Base-by-base conservation (phyloP, 2,888 invertebrate species). In the Acleris literana region DNA sequence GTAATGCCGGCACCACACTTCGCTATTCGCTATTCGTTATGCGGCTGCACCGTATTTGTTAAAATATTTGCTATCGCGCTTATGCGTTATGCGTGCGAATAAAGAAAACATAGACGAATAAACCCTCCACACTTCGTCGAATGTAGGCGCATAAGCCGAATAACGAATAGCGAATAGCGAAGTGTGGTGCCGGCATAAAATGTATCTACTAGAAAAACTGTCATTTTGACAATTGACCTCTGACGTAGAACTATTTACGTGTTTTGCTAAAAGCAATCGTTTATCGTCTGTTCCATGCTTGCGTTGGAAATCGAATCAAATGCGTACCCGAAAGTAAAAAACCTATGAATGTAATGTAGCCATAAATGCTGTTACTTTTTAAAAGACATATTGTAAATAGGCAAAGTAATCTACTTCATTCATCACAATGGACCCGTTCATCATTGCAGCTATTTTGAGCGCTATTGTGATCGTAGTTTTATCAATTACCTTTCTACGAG, bases 381-480 rank as follows among this genome's bases (percentile, higher is more conserved):
- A 29, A 46, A 46, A 39, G 20, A 48, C 25, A 54, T 33, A 20
- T 33, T 16, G 13, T 6, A 49, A 18, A 39, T 20, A 33, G 33
- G 43, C 67, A 39, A 13, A 33, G 33, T 33, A 0, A 9, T 33
- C 33, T 33, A 33, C 33, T 33, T 33, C 33, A 33, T 33, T 13
- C 13, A 39, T 60, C 62, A 78, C 39, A 63, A 92, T 92, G 92
- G 90, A 90, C 85, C 88, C 87, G 16, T 90, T 89, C 72, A 87
- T 92, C 67, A 84, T 91, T 70, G 89, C 90, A 66, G 90, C 90
- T 74, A 76, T 91, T 74, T 79, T 90, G 69, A 91, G 90, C 72
- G 90, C 85, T 63, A 72, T 92, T 71, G 80, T 90, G 55, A 85
- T 92, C 66, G 70, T 90, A 67, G 58, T 86, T 52, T 74, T 92